phyloP scores from a whole-genome alignment of 64 coral and sea anemone genomes.

The Actinia tenebrosa region DNA sequence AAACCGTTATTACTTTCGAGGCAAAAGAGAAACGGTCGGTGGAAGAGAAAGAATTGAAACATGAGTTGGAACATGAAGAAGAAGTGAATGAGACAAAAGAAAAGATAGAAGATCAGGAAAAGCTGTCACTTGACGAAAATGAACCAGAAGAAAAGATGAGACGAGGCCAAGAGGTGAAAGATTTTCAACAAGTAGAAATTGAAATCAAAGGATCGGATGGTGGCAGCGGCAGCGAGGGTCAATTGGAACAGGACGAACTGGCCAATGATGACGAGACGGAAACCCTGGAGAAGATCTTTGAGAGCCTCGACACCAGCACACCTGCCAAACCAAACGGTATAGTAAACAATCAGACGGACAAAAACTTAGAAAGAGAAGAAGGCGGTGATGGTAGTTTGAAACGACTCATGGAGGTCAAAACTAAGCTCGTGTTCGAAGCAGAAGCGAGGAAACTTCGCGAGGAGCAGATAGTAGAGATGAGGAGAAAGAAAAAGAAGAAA shows the following conservation, averaged over 20 bases:
- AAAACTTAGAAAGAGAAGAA: neutral
- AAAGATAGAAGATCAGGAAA: neutral
- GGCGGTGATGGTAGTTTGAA: neutral
- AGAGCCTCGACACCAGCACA: constrained; percentile 11
- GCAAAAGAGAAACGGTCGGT: neutral
- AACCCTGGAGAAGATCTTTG: neutral
- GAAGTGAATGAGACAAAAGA: neutral
- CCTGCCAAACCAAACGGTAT: constrained; percentile 9
- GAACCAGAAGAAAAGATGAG: neutral
- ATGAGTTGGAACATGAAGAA: constrained; percentile 1
- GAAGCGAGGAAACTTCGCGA: constrained; percentile 22
- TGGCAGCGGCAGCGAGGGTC: neutral
- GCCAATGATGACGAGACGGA: neutral
- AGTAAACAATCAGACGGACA: neutral
- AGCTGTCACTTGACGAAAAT: neutral
- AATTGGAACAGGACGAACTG: neutral
- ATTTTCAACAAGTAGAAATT: neutral
- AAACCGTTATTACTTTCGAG: neutral
- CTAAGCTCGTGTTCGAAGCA: constrained; percentile 8
- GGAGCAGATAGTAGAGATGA: constrained; percentile 10
- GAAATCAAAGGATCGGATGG: constrained; percentile 24
- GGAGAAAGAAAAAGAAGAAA: constrained; percentile 30
- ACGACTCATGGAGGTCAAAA: constrained; percentile 29
- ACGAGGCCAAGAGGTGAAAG: constrained; percentile 2
- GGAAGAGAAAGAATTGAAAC: neutral